Conservation (phyloP, 2,797 vertebrate species). For the Psittacula derbiana region DNA sequence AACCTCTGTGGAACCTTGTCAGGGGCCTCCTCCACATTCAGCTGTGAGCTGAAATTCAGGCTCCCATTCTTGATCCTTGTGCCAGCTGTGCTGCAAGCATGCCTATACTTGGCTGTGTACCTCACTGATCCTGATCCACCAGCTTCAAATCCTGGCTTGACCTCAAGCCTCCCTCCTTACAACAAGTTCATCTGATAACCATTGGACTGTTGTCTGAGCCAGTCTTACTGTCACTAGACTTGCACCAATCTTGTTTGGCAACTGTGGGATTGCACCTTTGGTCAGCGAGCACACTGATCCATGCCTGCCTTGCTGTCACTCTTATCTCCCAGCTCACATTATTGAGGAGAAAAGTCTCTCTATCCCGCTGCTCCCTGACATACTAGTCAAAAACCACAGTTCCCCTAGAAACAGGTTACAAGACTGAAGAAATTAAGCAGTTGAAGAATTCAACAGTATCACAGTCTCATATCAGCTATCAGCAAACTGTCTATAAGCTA, state of each 20-base stretch:
- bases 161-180: background rate
- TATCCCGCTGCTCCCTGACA: background rate
- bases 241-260: background rate
- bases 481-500: background rate
- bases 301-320: background rate
- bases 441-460: background rate
- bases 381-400: background rate
- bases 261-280: background rate
- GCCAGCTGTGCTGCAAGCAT: background rate
- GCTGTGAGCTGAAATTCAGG: background rate
- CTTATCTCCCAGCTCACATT: background rate
- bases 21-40: background rate
- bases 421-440: background rate
- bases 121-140: background rate
- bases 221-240: background rate
- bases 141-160: background rate
- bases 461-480: background rate
- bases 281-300: background rate
- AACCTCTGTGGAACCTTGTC: background rate
- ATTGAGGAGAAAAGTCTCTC: background rate
- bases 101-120: background rate
- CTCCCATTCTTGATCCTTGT: background rate
- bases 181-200: background rate
- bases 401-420: background rate
- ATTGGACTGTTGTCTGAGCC: background rate